Evolutionary conservation across 2,888 invertebrate genomes (phyloP).

Genomic region (Nemotelus pantherinus): DNA sequence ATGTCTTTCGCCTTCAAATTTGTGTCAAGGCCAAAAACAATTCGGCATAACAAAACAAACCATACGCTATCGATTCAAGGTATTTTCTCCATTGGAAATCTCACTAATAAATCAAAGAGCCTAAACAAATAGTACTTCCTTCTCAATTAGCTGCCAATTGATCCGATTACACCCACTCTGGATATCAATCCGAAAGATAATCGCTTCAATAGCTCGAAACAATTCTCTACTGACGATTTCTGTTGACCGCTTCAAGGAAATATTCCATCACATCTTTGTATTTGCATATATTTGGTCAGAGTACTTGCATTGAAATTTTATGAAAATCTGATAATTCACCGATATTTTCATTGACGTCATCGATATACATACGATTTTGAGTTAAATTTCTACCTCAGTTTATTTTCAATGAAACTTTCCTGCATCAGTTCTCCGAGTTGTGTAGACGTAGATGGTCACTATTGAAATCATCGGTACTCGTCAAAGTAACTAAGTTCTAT

Average conservation of each 20-base stretch:
- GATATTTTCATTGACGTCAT: slow-evolving; percentile 40
- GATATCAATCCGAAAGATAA: neutral
- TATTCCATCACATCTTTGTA: slow-evolving; percentile 15
- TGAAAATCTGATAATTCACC: slow-evolving; percentile 26
- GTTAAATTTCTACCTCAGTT: slow-evolving; percentile 20
- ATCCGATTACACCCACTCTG: slow-evolving; percentile 39
- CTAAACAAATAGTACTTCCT: neutral
- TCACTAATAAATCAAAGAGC: too few relatives aligned
- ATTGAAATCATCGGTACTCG: slow-evolving; percentile 21
- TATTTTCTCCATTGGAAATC: too few relatives aligned
- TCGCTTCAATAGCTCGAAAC: neutral
- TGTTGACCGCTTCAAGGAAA: too few relatives aligned
- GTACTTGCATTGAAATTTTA: neutral
- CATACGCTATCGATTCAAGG: too few relatives aligned
- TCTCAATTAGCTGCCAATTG: neutral
- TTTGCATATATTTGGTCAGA: slow-evolving; percentile 21
- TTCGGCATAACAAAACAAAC: too few relatives aligned
- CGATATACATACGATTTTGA: neutral
- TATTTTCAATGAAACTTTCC: slow-evolving; percentile 22
- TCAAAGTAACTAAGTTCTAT: slow-evolving; percentile 22
- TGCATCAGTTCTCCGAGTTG: slow-evolving; percentile 31
- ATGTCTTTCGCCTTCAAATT: too few relatives aligned
- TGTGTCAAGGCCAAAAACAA: too few relatives aligned
- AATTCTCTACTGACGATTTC: neutral
- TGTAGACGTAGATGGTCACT: slow-evolving; percentile 39